Evolutionary conservation across 2,888 invertebrate species (phyloP), one percentile per base, ranked within the genome.

Genomic region (Sycophila texana): DNA sequence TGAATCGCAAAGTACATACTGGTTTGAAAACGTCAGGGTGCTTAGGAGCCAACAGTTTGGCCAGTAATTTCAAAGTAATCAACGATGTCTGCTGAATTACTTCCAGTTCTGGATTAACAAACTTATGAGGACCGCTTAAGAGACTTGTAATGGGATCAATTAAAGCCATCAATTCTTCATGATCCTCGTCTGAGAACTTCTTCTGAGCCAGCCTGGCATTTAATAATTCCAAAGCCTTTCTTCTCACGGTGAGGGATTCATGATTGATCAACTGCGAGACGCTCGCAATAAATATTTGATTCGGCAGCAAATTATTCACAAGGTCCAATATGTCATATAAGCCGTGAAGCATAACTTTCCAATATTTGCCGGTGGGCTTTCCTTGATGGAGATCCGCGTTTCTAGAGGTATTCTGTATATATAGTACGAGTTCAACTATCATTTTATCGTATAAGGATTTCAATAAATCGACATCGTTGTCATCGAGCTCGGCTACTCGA

Each of bases 181-280:
- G 90, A 72, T 92, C 91, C 0, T 91, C 89, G 0, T 87, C 85
- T 70, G 94, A 93, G 84, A 94, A 94, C 81, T 93, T 92, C 4
- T 92, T 92, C 80, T 94, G 93, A 83, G 95, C 94, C 10, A 98
- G 91, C 90, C 97, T 96, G 12, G 93, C 92, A 85, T 96, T 97
- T 0, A 99, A 91, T 57, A 99, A 90, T 86, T 98, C 98, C 91
- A 99, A 92, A 0, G 96, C 94, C 88, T 97, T 95, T 79, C 95
- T 93, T 82, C 95, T 93, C 0, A 98, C 95, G 7, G 94, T 93
- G 16, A 93, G 90, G 26, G 95, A 88, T 57, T 94, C 93, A 86
- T 97, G 95, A 68, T 93, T 92, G 85, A 96, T 90, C 72, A 99
- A 91, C 0, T 95, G 94, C 82, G 94, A 92, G 0, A 97, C 92